Conservation (phyloP, 2,888 invertebrate genomes). For the Torymus aiolomorphi region DNA sequence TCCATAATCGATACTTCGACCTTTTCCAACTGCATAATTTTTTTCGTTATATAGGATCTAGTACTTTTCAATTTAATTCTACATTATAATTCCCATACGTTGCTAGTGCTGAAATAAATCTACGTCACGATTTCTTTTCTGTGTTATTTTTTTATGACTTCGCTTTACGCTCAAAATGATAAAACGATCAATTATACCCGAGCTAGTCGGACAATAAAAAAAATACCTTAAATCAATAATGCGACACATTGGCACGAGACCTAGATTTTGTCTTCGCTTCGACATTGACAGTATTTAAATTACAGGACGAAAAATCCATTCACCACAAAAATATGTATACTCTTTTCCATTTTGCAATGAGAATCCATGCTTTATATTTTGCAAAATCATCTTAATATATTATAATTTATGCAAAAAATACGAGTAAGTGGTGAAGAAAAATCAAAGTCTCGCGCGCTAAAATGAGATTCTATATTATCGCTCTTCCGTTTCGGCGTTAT, state of each 20-base stretch:
- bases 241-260: conserved; percentile 6
- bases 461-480: conserved; percentile 16
- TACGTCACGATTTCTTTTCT: conserved; percentile 41
- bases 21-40: conserved; percentile 20
- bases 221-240: conserved; percentile 9
- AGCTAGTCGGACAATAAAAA: background rate
- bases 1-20: conserved; percentile 9
- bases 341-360: background rate
- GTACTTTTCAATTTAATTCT: conserved; percentile 22
- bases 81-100: conserved; percentile 38
- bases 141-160: conserved; percentile 30
- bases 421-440: background rate
- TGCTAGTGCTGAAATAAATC: conserved; percentile 35
- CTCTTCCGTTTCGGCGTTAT: conserved; percentile 40
- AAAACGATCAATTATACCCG: background rate
- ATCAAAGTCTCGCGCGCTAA: conserved; percentile 28
- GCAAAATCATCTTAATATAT: too few relatives aligned
- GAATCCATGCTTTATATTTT: too few relatives aligned
- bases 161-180: conserved; percentile 15
- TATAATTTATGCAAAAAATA: too few relatives aligned
- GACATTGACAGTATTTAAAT: background rate
- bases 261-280: conserved; percentile 7
- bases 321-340: conserved; percentile 11
- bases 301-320: background rate
- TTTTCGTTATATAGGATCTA: conserved; percentile 4